Evolutionary conservation across 2,888 invertebrate species (phyloP).

Genomic region (Polydrusus tereticollis): DNA sequence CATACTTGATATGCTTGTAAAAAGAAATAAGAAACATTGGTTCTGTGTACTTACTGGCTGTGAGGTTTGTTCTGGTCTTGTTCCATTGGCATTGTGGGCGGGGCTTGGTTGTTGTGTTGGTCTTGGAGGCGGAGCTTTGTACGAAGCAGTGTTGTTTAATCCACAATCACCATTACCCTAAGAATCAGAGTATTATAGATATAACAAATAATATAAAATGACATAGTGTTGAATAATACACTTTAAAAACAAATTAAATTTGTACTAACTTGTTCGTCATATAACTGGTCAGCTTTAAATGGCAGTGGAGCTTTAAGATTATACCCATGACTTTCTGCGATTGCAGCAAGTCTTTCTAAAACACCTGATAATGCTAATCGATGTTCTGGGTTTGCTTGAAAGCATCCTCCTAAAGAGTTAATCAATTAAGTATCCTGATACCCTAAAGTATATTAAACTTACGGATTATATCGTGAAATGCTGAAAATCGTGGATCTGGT

Average conservation of each 20-base stretch:
- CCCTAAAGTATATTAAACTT: slow-evolving; percentile 64
- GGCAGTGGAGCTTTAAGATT: slow-evolving; percentile 83
- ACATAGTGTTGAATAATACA: neutral
- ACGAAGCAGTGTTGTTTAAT: slow-evolving; percentile 26
- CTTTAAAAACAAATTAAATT: neutral
- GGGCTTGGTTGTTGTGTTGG: slow-evolving; percentile 40
- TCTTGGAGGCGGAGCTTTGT: slow-evolving; percentile 58
- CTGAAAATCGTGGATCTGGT: slow-evolving; percentile 83
- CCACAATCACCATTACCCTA: slow-evolving; percentile 49
- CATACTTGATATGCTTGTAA: too few relatives aligned
- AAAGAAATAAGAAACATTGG: neutral
- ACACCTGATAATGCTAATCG: slow-evolving; percentile 84
- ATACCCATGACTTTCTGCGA: slow-evolving; percentile 88
- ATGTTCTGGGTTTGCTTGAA: slow-evolving; percentile 85
- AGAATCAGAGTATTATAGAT: neutral
- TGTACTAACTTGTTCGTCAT: slow-evolving; percentile 51
- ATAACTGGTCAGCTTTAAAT: slow-evolving; percentile 62
- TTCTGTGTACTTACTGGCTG: slow-evolving; percentile 33
- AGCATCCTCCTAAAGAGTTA: slow-evolving; percentile 76
- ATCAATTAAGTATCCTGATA: neutral
- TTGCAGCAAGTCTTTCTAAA: slow-evolving; percentile 87
- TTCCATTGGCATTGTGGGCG: slow-evolving; percentile 52
- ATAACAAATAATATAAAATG: neutral
- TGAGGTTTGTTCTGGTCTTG: slow-evolving; percentile 55
- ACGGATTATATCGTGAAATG: slow-evolving; percentile 93